These are phyloP conservation scores for Drosophila repletoides DNA, from an alignment of 1,140 invertebrate species.

Conservation along the genomic window DNA sequence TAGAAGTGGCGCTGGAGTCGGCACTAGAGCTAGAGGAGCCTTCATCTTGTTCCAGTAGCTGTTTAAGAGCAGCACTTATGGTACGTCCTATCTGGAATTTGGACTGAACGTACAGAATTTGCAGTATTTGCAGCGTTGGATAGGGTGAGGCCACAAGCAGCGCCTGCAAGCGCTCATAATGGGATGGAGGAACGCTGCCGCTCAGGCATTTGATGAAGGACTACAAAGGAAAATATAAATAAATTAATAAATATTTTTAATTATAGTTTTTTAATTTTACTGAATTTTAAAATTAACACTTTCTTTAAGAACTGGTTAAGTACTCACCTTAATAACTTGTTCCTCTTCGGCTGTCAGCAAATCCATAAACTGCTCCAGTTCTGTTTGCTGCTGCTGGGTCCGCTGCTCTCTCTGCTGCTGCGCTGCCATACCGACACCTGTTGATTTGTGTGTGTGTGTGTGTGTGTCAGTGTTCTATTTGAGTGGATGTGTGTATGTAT, in stretches of 20 bases:
- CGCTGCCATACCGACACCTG: constrained; percentile 17
- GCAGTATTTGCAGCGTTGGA: constrained; percentile 52
- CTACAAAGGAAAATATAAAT: constrained; percentile 9
- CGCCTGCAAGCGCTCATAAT: constrained; percentile 25
- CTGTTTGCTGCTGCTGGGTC: background rate
- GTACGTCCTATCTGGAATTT: constrained; percentile 54
- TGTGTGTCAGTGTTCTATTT: background rate
- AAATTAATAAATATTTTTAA: constrained; percentile 6
- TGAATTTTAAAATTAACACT: too few species aligned
- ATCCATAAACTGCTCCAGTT: constrained; percentile 37
- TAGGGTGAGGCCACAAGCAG: constrained; percentile 37
- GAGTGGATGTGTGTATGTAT: background rate
- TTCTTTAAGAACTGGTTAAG: background rate
- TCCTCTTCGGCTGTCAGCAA: constrained; percentile 41
- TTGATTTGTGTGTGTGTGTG: constrained; percentile 10
- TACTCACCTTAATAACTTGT: constrained; percentile 38
- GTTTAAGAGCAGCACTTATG: constrained; percentile 28
- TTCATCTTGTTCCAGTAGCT: constrained; percentile 47
- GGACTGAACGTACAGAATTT: constrained; percentile 24
- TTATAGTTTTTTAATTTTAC: too few species aligned
- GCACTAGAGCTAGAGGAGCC: too few species aligned
- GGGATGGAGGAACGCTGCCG: constrained; percentile 11
- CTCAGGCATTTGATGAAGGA: constrained; percentile 39
- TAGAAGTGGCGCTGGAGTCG: too few species aligned
- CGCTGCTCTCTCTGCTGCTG: constrained; percentile 13